Conservation (phyloP, 2,113 vertebrate genomes). For the Pseudopipra pipra region DNA sequence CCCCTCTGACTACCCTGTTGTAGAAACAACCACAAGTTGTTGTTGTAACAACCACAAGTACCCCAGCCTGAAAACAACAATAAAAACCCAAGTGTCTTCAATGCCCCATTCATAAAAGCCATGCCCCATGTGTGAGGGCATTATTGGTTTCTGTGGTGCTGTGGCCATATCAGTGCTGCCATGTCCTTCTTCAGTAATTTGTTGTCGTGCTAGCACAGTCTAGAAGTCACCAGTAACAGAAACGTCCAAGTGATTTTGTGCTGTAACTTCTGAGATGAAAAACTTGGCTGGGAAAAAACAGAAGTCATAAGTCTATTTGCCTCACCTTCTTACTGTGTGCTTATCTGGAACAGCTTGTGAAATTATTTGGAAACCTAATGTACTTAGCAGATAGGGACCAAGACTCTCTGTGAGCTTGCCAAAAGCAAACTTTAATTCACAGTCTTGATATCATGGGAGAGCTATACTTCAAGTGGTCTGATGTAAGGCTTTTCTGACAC, state of each 20-base stretch:
- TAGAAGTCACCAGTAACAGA: background rate
- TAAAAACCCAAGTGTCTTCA: fast-evolving
- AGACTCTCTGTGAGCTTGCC: background rate
- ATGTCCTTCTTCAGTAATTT: background rate
- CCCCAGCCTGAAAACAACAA: background rate
- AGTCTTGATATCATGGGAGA: background rate
- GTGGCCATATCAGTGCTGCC: background rate
- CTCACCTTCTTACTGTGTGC: constrained; percentile 37
- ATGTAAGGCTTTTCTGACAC: constrained; percentile 17
- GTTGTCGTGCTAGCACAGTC: fast-evolving
- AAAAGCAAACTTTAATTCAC: constrained; percentile 27
- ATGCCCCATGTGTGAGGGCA: background rate
- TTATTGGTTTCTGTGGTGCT: background rate
- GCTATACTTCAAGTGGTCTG: background rate
- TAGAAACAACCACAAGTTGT: background rate
- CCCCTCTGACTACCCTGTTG: background rate
- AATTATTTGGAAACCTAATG: constrained; percentile 31
- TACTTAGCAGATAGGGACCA: constrained; percentile 23
- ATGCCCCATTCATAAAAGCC: background rate
- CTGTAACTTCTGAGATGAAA: constrained; percentile 8
- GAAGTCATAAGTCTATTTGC: constrained; percentile 51
- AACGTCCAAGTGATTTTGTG: constrained; percentile 40
- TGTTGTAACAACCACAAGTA: background rate
- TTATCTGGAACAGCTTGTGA: constrained; percentile 56
- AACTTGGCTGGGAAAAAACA: background rate